phyloP scores from a whole-genome alignment of 2,888 invertebrate species.

The Pheosia tremula region DNA sequence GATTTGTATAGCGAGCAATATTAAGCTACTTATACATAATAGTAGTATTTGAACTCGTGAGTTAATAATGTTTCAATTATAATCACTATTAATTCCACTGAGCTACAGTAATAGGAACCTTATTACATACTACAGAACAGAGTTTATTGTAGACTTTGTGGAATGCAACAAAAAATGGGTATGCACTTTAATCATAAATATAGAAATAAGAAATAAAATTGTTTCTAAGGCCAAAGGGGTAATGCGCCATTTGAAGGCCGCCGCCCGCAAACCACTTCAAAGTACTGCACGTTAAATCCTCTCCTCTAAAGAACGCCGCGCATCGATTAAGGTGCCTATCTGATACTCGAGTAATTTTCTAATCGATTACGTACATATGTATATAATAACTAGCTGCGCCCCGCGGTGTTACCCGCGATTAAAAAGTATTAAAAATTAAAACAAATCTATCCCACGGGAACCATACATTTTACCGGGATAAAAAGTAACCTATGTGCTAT shows the following conservation, averaged over 20 bases:
- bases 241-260: conserved; percentile 52
- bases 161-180: background rate
- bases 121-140: background rate
- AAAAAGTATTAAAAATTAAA: too few species aligned
- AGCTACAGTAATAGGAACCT: too few species aligned
- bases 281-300: conserved; percentile 57
- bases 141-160: background rate
- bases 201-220: conserved; percentile 28
- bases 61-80: too few species aligned
- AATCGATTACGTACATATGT: background rate
- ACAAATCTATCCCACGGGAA: too few species aligned
- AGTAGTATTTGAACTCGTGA: too few species aligned
- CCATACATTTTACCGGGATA: too few species aligned
- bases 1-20: background rate
- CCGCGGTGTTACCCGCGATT: too few species aligned
- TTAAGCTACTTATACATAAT: too few species aligned
- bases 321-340: background rate
- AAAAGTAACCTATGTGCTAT: too few species aligned
- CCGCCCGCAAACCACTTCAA: conserved; percentile 36
- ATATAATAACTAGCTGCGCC: too few species aligned
- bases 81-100: too few species aligned
- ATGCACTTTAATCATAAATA: conserved; percentile 2
- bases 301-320: conserved; percentile 32
- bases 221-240: conserved; percentile 35
- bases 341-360: background rate